Conservation (phyloP, 2,113 vertebrate genomes). For the Gasterosteus aculeatus region DNA sequence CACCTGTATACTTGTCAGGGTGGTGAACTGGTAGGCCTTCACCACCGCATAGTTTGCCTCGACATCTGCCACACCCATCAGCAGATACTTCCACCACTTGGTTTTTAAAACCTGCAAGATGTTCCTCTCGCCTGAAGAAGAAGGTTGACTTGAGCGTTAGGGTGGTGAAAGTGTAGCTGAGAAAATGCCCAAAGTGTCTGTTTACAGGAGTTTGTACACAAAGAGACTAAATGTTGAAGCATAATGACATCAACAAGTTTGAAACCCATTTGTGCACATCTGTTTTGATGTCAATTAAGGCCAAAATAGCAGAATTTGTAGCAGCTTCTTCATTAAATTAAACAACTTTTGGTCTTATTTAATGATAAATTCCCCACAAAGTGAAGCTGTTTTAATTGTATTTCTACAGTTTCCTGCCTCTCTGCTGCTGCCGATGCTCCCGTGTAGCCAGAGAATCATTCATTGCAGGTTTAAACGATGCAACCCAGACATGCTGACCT, state of each 20-base stretch:
- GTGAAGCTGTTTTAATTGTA: neutral
- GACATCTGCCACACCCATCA: slow-evolving; percentile 91
- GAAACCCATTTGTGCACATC: neutral
- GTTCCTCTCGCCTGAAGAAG: slow-evolving; percentile 79
- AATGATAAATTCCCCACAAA: neutral
- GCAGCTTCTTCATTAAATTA: neutral
- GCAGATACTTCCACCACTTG: slow-evolving; percentile 96
- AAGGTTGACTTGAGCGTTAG: neutral
- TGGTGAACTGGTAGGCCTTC: slow-evolving; percentile 94
- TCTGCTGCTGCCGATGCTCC: neutral
- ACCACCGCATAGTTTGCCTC: slow-evolving; percentile 95
- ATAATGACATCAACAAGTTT: neutral
- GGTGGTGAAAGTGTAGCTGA: neutral
- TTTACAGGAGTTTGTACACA: neutral
- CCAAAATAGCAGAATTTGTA: neutral
- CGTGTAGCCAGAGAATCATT: neutral
- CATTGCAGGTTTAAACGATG: neutral
- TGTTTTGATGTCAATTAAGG: neutral
- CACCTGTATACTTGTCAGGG: slow-evolving; percentile 96
- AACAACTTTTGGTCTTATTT: neutral
- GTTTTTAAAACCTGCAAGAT: slow-evolving; percentile 86
- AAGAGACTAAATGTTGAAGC: neutral
- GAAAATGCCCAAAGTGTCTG: neutral
- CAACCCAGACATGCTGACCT: slow-evolving; percentile 75
- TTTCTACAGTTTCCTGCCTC: neutral